These are phyloP conservation scores for Musca vetustissima DNA, from an alignment of 1,140 invertebrate genomes.

Conservation along the genomic window DNA sequence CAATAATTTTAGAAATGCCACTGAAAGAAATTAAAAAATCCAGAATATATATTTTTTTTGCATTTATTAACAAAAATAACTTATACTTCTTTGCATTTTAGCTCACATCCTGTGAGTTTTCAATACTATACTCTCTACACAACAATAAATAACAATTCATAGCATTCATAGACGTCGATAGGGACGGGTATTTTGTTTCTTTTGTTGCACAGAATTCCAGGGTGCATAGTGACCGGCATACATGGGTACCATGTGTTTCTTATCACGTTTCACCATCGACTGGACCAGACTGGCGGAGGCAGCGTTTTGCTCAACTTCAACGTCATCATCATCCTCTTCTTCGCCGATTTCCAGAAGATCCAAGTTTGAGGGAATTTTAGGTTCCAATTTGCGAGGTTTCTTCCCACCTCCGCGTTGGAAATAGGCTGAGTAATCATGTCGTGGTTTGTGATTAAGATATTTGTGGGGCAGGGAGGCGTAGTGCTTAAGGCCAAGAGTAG, in stretches of 20 bases:
- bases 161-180: conserved; percentile 12
- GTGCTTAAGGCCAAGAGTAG: conserved; percentile 54
- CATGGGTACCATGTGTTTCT: conserved; percentile 49
- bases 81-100: no score
- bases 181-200: not conserved
- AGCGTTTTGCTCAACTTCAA: conserved; percentile 32
- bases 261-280: conserved; percentile 48
- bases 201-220: no score
- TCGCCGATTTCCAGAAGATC: conserved; percentile 38
- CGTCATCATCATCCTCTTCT: not conserved
- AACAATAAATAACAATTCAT: not conserved
- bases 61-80: no score
- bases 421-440: conserved; percentile 47
- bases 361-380: conserved; percentile 34
- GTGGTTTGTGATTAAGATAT: conserved; percentile 12
- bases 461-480: conserved; percentile 33
- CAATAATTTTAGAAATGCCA: no score
- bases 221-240: conserved; percentile 34
- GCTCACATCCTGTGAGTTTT: no score
- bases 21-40: no score
- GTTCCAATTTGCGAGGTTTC: conserved; percentile 30
- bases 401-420: conserved; percentile 45
- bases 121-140: no score
- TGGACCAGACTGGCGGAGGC: conserved; percentile 48
- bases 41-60: no score